Base-by-base conservation (phyloP, 1,140 invertebrate species). In the Tribolium castaneum region DNA sequence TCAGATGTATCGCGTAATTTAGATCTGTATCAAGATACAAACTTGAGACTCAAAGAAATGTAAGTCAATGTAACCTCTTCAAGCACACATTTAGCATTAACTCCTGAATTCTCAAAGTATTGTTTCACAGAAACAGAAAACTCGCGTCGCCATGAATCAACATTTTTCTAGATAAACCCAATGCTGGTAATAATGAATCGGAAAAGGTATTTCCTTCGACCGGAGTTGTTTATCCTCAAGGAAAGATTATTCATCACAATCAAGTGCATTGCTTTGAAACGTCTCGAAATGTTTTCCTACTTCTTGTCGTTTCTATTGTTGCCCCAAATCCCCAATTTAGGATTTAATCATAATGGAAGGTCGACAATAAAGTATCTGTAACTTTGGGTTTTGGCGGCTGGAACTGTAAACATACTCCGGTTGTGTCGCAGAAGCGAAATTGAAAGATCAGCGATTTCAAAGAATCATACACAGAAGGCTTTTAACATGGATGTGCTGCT, bases 191-290 rank as follows among this genome's bases (percentile, higher is more conserved):
- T 19, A 59, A 59, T 52, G 19, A 25, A 59, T 59, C 10, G 13
- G 25, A 25, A 59, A 25, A 59, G 10, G 10, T 59, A 59, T 59
- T 59, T 59, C 9, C 19, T 25, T 12, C 9, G n/a, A 19, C 22
- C 16, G 6, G 2, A 59, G 22, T 59, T 59, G 19, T 59, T 22
- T 19, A 59, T 59, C 19, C 4, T 19, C 54, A 12, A 59, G 10
- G 22, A 59, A 25, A 59, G 10, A 30, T 25, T 59, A 59, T 59
- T 59, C 19, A 59, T 59, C 22, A 59, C 54, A 59, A 59, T 59
- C 16, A 59, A 22, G 19, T 59, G 54, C 54, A 52, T 9, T 52
- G 12, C 54, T 59, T 30, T 59, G 9, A 30, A 59, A 25, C 16
- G 13, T 59, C 30, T 59, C 16, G 19, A 59, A 7, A 59, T 30